Evolutionary conservation across 2,113 vertebrate genomes (phyloP).

Genomic region (Trematocara stigmaticum): DNA sequence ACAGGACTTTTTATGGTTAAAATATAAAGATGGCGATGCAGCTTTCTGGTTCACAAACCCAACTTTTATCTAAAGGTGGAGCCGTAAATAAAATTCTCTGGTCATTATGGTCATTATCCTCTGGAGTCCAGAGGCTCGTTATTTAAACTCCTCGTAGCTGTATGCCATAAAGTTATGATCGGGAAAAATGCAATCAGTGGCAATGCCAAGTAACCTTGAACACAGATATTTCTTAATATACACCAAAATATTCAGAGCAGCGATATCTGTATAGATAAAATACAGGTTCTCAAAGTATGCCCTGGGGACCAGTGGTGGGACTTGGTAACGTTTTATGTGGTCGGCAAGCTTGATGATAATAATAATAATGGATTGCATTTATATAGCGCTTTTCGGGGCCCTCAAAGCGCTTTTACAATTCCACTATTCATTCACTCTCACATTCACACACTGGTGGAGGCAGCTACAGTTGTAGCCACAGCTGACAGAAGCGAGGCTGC

Average conservation of each 20-base stretch:
- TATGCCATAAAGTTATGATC: rapidly evolving
- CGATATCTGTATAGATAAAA: background rate
- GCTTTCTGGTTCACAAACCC: background rate
- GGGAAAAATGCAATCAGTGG: background rate
- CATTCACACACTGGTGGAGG: too few relatives aligned
- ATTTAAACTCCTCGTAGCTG: background rate
- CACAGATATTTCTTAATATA: too few relatives aligned
- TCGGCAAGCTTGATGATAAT: background rate
- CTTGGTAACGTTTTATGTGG: background rate
- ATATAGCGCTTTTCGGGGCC: too few relatives aligned
- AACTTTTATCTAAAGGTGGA: background rate
- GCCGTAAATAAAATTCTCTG: background rate
- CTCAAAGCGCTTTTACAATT: too few relatives aligned
- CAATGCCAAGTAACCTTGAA: too few relatives aligned
- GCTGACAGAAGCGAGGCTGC: too few relatives aligned
- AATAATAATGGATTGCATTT: too few relatives aligned
- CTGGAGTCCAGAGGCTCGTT: background rate
- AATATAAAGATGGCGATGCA: background rate
- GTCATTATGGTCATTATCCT: background rate
- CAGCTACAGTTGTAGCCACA: too few relatives aligned
- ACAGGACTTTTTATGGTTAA: background rate
- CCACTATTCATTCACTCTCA: too few relatives aligned
- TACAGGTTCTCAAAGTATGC: background rate
- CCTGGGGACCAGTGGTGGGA: background rate
- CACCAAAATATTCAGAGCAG: too few relatives aligned